Evolutionary conservation across 2,797 vertebrate species (phyloP).

Genomic region (Cichlasoma orientale): DNA sequence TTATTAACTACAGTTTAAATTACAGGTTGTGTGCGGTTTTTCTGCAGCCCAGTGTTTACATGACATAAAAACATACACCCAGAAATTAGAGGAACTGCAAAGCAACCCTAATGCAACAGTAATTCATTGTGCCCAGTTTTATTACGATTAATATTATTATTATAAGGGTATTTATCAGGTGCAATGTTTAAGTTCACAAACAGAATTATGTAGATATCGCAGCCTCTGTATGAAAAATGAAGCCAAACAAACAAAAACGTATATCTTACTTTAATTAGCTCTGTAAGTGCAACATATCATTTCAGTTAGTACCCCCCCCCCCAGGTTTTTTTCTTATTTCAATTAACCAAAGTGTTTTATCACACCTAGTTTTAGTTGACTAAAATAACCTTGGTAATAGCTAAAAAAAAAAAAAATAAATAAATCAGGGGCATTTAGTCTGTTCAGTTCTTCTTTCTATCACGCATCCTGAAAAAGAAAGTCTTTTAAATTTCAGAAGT

Average conservation of each 20-base stretch:
- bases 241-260: neutral
- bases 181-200: neutral
- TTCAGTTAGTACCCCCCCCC: no score
- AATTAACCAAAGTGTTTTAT: neutral
- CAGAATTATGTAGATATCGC: neutral
- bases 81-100: constrained; percentile 14
- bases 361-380: neutral
- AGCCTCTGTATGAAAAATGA: neutral
- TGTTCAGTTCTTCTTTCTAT: neutral
- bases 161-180: neutral
- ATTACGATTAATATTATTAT: no score
- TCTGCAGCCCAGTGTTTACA: neutral
- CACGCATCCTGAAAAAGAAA: neutral
- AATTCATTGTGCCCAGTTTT: neutral
- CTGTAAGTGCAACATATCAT: no score
- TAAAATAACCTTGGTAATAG: neutral
- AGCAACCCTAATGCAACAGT: neutral
- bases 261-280: neutral
- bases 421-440: neutral
- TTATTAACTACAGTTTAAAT: constrained; percentile 25
- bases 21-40: constrained; percentile 22
- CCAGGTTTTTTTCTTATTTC: no score
- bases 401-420: neutral
- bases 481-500: neutral
- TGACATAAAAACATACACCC: constrained; percentile 4